These are phyloP conservation scores for Meloidogyne exigua DNA, from an alignment of 1,140 invertebrate species.

Conservation along the genomic window DNA sequence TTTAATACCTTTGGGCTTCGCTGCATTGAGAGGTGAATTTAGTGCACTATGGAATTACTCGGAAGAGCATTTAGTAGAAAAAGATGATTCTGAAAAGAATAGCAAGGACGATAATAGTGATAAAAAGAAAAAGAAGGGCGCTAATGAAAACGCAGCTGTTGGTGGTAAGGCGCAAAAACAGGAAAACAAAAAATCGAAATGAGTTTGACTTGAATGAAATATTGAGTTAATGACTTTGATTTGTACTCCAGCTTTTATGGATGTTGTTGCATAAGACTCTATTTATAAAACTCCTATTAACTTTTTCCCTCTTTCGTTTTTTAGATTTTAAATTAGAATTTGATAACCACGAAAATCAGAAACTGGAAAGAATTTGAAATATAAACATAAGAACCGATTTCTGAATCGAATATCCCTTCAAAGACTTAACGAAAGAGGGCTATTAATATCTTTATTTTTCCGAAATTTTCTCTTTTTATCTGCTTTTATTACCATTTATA, in stretches of 20 bases:
- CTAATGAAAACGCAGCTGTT: not conserved
- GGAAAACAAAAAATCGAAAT: conserved; percentile 25
- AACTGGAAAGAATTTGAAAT: too few species aligned
- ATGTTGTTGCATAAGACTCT: conserved; percentile 11
- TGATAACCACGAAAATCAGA: too few species aligned
- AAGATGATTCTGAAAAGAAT: conserved; percentile 32
- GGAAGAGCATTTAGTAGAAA: conserved; percentile 57
- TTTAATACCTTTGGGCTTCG: conserved; percentile 80
- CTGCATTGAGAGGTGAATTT: conserved; percentile 81
- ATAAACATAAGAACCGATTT: too few species aligned
- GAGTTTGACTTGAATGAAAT: not conserved
- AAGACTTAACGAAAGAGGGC: too few species aligned
- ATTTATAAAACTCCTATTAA: not conserved
- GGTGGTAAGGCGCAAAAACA: conserved; percentile 11
- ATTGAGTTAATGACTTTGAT: not conserved
- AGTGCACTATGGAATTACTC: conserved; percentile 59
- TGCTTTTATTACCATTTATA: too few species aligned
- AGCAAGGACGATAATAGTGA: not conserved
- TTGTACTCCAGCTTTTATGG: not conserved
- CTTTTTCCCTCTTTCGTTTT: not conserved
- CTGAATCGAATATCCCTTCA: too few species aligned
- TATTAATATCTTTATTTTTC: too few species aligned
- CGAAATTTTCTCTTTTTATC: too few species aligned
- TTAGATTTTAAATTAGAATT: not conserved
- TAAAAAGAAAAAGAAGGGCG: conserved; percentile 23